These are phyloP conservation scores for Sminthurides aquaticus DNA, from an alignment of 2,888 invertebrate genomes.

Conservation along the genomic window DNA sequence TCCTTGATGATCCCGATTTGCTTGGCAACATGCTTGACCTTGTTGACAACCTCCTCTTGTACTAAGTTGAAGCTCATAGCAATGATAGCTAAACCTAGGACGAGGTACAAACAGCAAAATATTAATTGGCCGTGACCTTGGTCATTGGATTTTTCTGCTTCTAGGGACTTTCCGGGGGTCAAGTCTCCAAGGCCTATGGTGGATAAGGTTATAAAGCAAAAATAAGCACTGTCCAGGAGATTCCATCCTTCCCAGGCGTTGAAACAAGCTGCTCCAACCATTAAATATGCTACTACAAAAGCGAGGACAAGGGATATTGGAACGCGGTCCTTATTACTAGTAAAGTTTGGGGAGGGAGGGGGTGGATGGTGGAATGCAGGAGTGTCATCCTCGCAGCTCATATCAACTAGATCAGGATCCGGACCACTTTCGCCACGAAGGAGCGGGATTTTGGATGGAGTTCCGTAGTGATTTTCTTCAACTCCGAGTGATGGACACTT, in stretches of 20 bases:
- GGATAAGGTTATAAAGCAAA: conserved; percentile 74
- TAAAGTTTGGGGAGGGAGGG: conserved; percentile 42
- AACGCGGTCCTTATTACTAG: conserved; percentile 48
- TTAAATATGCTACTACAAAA: conserved; percentile 65
- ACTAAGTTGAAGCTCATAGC: conserved; percentile 78
- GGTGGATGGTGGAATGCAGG: conserved; percentile 44
- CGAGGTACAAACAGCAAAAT: conserved; percentile 69
- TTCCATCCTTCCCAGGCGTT: conserved; percentile 74
- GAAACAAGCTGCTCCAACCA: conserved; percentile 67
- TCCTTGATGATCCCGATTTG: conserved; percentile 61
- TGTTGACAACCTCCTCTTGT: conserved; percentile 68
- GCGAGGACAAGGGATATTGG: conserved; percentile 59
- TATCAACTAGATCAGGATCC: conserved; percentile 45
- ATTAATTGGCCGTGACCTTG: conserved; percentile 63
- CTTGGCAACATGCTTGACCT: conserved; percentile 64
- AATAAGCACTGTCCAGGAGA: conserved; percentile 72
- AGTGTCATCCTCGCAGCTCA: conserved; percentile 41
- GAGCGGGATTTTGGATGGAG: conserved; percentile 68
- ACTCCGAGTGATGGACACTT: neutral
- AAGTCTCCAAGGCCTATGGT: conserved; percentile 76
- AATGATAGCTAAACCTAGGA: conserved; percentile 69
- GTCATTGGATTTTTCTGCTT: conserved; percentile 35
- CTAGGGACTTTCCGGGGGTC: conserved; percentile 56
- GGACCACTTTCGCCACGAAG: conserved; percentile 43
- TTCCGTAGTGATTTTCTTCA: conserved; percentile 53